phyloP scores from a whole-genome alignment of 2,113 vertebrate genomes.

The Cephalopterus ornatus region DNA sequence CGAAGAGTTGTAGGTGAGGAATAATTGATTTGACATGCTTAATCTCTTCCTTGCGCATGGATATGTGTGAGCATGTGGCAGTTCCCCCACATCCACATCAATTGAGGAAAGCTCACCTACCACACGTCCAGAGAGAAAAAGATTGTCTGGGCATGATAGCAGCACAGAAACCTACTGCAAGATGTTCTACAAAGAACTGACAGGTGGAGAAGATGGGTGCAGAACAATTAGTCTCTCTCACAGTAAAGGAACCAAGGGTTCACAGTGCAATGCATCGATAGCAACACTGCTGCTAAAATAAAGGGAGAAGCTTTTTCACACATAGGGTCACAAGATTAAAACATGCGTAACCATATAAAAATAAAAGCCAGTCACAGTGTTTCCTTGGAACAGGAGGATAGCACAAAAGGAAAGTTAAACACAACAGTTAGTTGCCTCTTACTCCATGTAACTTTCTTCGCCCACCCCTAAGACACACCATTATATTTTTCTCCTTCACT shows the following conservation, averaged over 20 bases:
- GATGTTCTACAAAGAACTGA: background rate
- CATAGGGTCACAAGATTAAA: background rate
- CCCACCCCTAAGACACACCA: background rate
- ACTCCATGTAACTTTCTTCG: background rate
- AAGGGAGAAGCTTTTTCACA: background rate
- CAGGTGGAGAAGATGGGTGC: background rate
- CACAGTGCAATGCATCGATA: background rate
- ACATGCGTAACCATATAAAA: background rate
- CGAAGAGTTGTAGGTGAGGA: background rate
- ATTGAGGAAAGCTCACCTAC: background rate
- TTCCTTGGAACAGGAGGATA: background rate
- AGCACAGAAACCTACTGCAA: background rate
- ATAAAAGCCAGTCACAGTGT: background rate
- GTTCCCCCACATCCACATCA: background rate
- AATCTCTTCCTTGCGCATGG: background rate
- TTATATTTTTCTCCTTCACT: background rate
- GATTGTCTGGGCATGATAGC: background rate
- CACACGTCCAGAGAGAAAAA: background rate
- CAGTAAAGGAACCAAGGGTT: background rate
- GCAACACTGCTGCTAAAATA: background rate
- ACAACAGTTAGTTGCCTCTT: background rate
- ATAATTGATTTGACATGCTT: background rate
- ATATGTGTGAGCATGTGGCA: background rate
- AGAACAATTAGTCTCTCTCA: background rate
- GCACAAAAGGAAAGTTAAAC: background rate